Conservation (phyloP, 1,140 invertebrate species). For the Odontomachus brunneus region DNA sequence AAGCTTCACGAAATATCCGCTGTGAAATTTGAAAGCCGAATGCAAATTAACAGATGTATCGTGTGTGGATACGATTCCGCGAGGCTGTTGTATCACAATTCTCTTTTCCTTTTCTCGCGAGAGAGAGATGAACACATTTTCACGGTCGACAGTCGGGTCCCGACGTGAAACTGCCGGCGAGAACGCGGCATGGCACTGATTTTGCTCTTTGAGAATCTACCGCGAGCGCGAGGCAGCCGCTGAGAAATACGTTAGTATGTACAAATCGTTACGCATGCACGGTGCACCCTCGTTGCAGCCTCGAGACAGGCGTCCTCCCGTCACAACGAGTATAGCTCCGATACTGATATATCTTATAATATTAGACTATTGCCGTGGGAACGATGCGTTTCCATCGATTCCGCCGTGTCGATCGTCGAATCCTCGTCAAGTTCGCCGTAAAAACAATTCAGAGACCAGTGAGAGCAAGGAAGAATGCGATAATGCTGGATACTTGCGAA, state of each 20-base stretch:
- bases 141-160: neutral
- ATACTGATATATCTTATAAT: constrained; percentile 35
- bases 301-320: constrained; percentile 33
- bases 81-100: no score
- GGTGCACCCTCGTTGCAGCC: constrained; percentile 34
- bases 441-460: no score
- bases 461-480: no score
- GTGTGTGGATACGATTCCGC: no score
- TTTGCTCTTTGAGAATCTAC: constrained; percentile 7
- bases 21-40: no score
- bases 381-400: constrained; percentile 53
- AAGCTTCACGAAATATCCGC: no score
- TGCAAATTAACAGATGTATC: no score
- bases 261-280: constrained; percentile 72
- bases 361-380: constrained; percentile 44
- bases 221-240: constrained; percentile 66
- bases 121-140: neutral
- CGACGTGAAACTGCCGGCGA: neutral
- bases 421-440: no score
- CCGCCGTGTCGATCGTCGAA: neutral
- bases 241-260: constrained; percentile 62
- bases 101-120: neutral
- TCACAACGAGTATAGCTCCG: constrained; percentile 35
- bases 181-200: constrained; percentile 1
- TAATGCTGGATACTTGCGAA: no score